Conservation (phyloP, 2,888 invertebrate genomes). For the Neoitamus cyanurus region DNA sequence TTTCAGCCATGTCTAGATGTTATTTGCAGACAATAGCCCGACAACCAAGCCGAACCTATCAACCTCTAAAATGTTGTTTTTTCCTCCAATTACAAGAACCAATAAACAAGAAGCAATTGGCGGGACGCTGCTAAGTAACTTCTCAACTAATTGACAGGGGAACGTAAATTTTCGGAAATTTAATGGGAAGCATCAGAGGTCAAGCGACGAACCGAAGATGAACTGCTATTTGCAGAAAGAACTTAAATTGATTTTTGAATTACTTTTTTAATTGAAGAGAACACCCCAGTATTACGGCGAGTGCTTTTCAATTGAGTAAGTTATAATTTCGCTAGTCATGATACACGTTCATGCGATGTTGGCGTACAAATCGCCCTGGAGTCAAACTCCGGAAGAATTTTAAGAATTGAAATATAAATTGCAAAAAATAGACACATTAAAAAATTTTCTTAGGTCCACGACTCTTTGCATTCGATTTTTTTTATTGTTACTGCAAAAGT, state of each 20-base stretch:
- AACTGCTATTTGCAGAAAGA: not conserved
- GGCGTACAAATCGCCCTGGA: not conserved
- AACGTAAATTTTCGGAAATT: not conserved
- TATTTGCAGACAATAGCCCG: not conserved
- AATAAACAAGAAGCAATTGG: not conserved
- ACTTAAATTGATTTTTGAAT: not conserved
- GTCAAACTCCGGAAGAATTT: not conserved
- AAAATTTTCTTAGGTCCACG: too few relatives aligned
- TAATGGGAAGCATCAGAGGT: not conserved
- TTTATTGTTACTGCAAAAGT: too few relatives aligned
- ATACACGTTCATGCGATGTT: not conserved
- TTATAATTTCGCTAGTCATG: not conserved
- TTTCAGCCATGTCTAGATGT: not conserved
- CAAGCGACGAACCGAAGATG: not conserved
- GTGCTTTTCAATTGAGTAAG: not conserved
- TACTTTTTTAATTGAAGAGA: not conserved
- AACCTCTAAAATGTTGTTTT: not conserved
- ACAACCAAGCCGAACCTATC: not conserved
- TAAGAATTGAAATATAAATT: not conserved
- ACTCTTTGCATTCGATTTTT: too few relatives aligned
- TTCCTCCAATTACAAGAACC: not conserved
- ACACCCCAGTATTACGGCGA: not conserved
- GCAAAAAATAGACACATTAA: too few relatives aligned
- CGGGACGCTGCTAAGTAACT: not conserved
- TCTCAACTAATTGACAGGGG: not conserved